Evolutionary conservation across 2,888 invertebrate species (phyloP).

Genomic region (Leucophenga montana): DNA sequence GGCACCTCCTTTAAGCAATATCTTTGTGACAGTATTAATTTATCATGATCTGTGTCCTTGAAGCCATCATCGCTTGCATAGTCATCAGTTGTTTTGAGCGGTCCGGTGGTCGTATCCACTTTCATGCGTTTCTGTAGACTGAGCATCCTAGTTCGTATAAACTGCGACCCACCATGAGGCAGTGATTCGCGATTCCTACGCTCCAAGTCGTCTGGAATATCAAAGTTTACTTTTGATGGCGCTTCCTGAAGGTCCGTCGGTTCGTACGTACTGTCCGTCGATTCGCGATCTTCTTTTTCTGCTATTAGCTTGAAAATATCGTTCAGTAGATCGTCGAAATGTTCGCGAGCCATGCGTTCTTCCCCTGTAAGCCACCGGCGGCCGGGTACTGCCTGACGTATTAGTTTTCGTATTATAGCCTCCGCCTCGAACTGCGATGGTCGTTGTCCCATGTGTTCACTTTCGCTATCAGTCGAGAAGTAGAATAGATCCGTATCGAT

Average conservation of each 20-base stretch:
- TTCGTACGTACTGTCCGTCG: not conserved
- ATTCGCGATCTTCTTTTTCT: not conserved
- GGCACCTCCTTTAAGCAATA: not conserved
- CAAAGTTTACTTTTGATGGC: constrained; percentile 6
- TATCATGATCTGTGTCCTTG: constrained; percentile 25
- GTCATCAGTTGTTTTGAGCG: not conserved
- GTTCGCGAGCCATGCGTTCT: constrained; percentile 57
- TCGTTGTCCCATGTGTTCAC: constrained; percentile 34
- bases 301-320: constrained; percentile 50
- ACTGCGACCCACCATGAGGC: not conserved
- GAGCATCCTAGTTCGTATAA: not conserved
- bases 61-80: not conserved
- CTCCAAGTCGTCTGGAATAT: not conserved
- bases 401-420: constrained; percentile 61
- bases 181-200: not conserved
- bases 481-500: constrained; percentile 61
- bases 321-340: constrained; percentile 48
- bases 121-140: constrained; percentile 9
- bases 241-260: constrained; percentile 33
- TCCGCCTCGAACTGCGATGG: constrained; percentile 49
- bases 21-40: not conserved
- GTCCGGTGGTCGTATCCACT: constrained; percentile 3
- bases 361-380: constrained; percentile 59
- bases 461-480: constrained; percentile 56
- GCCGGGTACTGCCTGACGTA: constrained; percentile 61